These are phyloP conservation scores for Pempheris klunzingeri DNA, from an alignment of 2,797 vertebrate genomes.

Conservation along the genomic window DNA sequence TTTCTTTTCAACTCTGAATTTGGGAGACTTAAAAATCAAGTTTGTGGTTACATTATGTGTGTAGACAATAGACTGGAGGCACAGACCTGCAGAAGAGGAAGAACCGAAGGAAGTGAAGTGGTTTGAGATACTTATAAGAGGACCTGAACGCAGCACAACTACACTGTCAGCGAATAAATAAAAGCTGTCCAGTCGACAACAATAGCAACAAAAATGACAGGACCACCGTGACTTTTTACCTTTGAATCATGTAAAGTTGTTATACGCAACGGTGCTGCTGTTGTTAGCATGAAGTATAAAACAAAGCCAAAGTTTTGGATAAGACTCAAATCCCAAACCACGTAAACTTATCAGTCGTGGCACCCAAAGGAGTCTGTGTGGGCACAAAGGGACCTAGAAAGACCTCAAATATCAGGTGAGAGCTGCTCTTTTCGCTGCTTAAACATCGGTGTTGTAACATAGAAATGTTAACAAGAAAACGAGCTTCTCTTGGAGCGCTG, in stretches of 20 bases:
- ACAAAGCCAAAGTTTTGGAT: slow-evolving; percentile 41
- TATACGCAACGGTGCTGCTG: background rate
- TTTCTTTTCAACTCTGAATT: background rate
- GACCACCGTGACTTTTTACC: rapidly evolving
- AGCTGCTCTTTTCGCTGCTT: rapidly evolving
- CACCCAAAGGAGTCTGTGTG: slow-evolving; percentile 35
- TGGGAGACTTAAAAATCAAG: background rate
- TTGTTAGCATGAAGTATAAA: slow-evolving; percentile 66
- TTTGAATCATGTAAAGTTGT: background rate
- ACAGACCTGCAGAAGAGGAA: background rate
- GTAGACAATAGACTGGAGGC: too few species aligned
- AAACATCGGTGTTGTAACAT: rapidly evolving
- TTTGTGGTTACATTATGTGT: background rate
- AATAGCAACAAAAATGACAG: slow-evolving; percentile 5
- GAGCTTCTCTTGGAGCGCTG: rapidly evolving
- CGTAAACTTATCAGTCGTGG: slow-evolving; percentile 66
- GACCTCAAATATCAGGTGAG: slow-evolving; percentile 55
- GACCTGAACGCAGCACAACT: slow-evolving; percentile 47
- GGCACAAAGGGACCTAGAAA: slow-evolving; percentile 50
- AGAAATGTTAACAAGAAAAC: rapidly evolving
- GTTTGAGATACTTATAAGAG: rapidly evolving
- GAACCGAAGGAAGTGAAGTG: rapidly evolving
- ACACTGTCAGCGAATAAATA: slow-evolving; percentile 30
- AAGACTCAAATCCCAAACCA: slow-evolving; percentile 49
- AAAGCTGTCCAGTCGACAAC: slow-evolving; percentile 24